Evolutionary conservation across 2,888 invertebrate genomes (phyloP), one percentile per base, ranked within the genome.

Genomic region (Nephrotoma guestfalica): DNA sequence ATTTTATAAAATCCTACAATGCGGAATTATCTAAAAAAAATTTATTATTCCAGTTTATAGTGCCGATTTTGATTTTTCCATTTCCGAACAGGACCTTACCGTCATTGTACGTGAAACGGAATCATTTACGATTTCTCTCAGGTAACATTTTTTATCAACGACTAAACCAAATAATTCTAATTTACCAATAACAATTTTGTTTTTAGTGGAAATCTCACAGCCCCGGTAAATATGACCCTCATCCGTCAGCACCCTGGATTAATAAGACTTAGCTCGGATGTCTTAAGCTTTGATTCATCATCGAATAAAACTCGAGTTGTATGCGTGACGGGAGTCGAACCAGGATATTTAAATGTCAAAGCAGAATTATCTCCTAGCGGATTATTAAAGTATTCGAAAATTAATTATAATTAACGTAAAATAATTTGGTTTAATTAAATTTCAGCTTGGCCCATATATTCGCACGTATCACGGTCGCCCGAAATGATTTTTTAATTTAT

Each of bases 391-490:
- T 91, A 30, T 30, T 30, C 30, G 30, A 30, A 30, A 30, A 30
- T 30, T 30, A 88, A 89, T 89, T 88, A 40, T 18, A 57, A 18
- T 71, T 40, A 83, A 47, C 11, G 13, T 41, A 43, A 13, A 85
- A 15, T 41, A 43, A 18, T 85, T 84, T 84, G 40, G 6, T 84
- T 84, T 13, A 40, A 6, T 47, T 86, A 86, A 86, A 41, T 92
- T 94, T 88, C 92, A 97, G 97, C 89, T 90, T 94, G 40, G 92
- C 94, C 83, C 91, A 94, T 87, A 92, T 96, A 15, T 97, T 94
- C 91, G 92, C 97, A 0, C 93, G 96, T 86, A 94, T 98, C 9
- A 95, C 95, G 4, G 94, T 97, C 41, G 95, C 95, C 91, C 95
- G 95, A 90, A 95, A 95, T 0, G 91, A 93, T 83, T 92, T 92